These are phyloP conservation scores for Luscinia megarhynchos DNA, from an alignment of 2,797 vertebrate species.

Conservation along the genomic window DNA sequence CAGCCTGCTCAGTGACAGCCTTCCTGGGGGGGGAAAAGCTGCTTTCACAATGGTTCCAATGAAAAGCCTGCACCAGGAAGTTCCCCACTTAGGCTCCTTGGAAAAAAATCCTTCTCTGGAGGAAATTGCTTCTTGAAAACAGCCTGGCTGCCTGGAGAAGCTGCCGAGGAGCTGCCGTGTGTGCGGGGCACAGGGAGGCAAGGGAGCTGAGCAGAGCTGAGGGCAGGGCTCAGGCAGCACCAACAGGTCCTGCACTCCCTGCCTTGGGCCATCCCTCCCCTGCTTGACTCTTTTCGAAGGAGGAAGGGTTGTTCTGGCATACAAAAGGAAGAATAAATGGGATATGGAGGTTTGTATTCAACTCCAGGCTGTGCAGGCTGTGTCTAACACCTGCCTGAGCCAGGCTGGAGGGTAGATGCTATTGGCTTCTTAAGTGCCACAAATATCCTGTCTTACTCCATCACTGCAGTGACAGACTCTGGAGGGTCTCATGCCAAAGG, in stretches of 20 bases:
- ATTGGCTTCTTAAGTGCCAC: not conserved
- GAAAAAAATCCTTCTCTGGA: slow-evolving; percentile 16
- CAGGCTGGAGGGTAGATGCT: not conserved
- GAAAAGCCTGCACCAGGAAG: slow-evolving; percentile 16
- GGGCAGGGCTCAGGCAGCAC: not conserved
- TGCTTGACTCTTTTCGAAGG: not conserved
- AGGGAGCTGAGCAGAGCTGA: not conserved
- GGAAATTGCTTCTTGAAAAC: slow-evolving; percentile 49
- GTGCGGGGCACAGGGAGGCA: accelerated
- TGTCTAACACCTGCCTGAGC: not conserved
- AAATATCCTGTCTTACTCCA: not conserved
- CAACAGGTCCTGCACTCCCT: not conserved
- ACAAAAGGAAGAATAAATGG: not conserved
- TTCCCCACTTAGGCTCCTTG: not conserved
- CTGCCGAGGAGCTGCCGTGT: not conserved
- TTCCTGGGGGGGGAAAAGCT: not conserved
- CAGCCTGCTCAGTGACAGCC: not conserved
- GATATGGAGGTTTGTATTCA: not conserved
- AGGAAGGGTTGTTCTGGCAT: not conserved
- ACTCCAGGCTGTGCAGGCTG: accelerated
- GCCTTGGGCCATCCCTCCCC: not conserved
- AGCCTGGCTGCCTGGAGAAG: not conserved
- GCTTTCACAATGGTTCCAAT: slow-evolving; percentile 5
- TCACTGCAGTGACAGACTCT: not conserved
- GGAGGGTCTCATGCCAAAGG: not conserved